Percentiles rank a stretch among this genome's conserved stretches.
Evolutionary conservation across 2,797 vertebrate species (phyloP).

Genomic region (Cygnus olor): DNA sequence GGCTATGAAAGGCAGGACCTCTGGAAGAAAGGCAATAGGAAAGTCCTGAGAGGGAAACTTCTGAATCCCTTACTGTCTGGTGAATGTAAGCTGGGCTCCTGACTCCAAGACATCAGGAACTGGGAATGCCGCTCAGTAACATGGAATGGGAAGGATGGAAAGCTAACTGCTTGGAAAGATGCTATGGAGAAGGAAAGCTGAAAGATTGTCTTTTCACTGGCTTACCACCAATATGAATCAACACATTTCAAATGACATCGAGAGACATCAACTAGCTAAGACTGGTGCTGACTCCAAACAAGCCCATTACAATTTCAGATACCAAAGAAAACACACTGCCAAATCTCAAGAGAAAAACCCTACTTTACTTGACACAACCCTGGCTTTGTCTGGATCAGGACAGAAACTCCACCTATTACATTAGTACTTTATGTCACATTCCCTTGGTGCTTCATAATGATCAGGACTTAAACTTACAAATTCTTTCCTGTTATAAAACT

Average conservation of each 20-base stretch:
- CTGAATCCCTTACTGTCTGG: neutral
- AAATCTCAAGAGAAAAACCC: neutral
- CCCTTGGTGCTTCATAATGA: neutral
- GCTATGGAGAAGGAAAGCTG: neutral
- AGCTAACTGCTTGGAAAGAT: neutral
- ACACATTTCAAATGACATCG: neutral
- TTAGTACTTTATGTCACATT: neutral
- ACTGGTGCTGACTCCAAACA: accelerated
- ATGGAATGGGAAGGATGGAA: neutral
- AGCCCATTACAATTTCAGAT: neutral
- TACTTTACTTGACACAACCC: neutral
- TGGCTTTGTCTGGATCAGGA: neutral
- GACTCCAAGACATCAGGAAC: neutral
- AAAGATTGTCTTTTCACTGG: neutral
- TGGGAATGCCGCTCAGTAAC: neutral
- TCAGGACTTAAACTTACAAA: neutral
- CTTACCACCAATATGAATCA: neutral
- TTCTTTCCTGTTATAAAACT: neutral
- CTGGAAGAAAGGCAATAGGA: neutral
- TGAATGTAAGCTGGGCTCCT: neutral
- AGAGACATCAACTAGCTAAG: neutral
- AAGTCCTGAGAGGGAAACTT: neutral
- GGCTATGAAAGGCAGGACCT: neutral
- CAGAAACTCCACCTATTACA: neutral
- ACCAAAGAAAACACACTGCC: neutral